Evolutionary conservation across 2,888 invertebrate species (phyloP), one percentile per base, ranked within the genome.

Genomic region (Magallana nippona): DNA sequence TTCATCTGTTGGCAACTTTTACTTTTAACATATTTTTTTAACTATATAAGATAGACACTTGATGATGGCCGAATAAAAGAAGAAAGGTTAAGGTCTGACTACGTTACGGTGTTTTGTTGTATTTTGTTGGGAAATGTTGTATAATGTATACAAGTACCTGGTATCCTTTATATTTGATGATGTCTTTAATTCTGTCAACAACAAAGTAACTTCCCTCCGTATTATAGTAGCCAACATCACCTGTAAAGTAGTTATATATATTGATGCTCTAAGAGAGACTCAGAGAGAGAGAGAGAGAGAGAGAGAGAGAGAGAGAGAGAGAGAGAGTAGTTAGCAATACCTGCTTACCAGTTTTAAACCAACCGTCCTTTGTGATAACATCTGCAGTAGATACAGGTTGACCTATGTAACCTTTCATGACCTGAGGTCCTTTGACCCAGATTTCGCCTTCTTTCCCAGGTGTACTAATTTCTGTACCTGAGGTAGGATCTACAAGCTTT

Each of bases 131-230:
- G 44, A 44, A 44, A 44, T 44, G 44, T 8, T 44, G 27, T 27
- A 44, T 44, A 44, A 44, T 44, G 44, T 44, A 44, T 44, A 44
- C 44, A 44, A 5, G 44, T 44, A 97, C 97, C 96, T 97, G 97
- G 92, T 96, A 97, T 62, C 96, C 97, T 94, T 98, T 98, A 92
- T 97, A 97, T 94, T 98, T 98, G 90, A 98, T 98, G 55, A 98
- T 95, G 92, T 98, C 97, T 93, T 98, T 98, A n/a, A 97, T 94
- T 86, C 98, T 95, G 93, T 98, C 98, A 1, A 97, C 96, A 87
- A 98, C 96, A 91, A 95, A 97, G 94, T 97, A 96, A 93, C 95
- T 96, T 0, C 96, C 96, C 22, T 97, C 96, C 0, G 95, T 93
- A 92, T 98, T 97, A 90, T 96, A 97, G 93, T 97, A 97, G 1